Conservation (phyloP, 2,888 invertebrate species). For the Actias luna region DNA sequence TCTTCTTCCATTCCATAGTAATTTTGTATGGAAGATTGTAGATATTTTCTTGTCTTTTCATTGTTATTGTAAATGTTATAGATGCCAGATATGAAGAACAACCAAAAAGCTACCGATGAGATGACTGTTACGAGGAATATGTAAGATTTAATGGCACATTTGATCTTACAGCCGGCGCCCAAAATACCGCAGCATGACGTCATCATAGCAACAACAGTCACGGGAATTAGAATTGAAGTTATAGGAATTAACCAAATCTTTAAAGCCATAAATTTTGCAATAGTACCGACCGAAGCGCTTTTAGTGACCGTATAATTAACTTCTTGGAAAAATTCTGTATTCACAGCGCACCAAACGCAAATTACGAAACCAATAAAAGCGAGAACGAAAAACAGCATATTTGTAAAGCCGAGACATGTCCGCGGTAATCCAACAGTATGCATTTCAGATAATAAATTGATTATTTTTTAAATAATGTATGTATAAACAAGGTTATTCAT, state of each 20-base stretch:
- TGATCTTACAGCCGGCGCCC: constrained; percentile 64
- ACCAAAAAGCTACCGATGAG: constrained; percentile 51
- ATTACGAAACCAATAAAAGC: constrained; percentile 49
- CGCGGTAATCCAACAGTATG: constrained; percentile 64
- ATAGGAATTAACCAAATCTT: constrained; percentile 62
- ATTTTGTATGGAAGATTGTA: constrained; percentile 43
- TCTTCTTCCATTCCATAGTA: constrained; percentile 65
- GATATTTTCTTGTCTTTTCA: constrained; percentile 41
- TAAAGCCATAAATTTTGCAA: constrained; percentile 62
- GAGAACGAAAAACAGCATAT: constrained; percentile 56
- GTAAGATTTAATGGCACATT: constrained; percentile 68
- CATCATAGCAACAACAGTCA: constrained; percentile 52
- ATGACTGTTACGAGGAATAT: constrained; percentile 57
- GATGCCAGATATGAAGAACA: constrained; percentile 60
- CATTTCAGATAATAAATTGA: constrained; percentile 44
- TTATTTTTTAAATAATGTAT: constrained; percentile 14
- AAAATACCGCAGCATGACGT: constrained; percentile 70
- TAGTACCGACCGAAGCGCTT: constrained; percentile 47
- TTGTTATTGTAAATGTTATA: constrained; percentile 64
- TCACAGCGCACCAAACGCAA: constrained; percentile 66
- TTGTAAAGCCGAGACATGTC: constrained; percentile 70
- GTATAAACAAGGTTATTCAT: constrained; percentile 12
- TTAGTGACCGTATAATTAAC: constrained; percentile 68
- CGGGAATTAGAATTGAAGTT: constrained; percentile 54
- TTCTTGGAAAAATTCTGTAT: constrained; percentile 64